phyloP scores from a whole-genome alignment of 2,888 invertebrate species.

The Eumacrocentrus americanus region DNA sequence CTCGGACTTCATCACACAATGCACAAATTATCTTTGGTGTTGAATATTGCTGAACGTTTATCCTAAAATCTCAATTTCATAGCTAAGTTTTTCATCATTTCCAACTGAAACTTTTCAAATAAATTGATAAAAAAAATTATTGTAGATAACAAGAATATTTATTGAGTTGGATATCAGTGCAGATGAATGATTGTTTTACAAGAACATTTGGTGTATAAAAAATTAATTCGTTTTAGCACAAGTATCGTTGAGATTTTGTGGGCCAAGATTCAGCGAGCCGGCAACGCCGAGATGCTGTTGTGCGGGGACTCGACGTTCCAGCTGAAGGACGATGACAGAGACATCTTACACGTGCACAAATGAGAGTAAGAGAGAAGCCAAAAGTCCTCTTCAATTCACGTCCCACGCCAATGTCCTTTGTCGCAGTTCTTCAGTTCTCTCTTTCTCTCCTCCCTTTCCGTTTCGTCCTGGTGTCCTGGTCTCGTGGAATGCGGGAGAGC shows the following conservation, averaged over 20 bases:
- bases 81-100: no score
- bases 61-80: no score
- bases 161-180: no score
- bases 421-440: slow-evolving; percentile 44
- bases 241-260: slow-evolving; percentile 37
- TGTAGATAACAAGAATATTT: no score
- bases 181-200: no score
- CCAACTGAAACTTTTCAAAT: no score
- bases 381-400: slow-evolving; percentile 25
- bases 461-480: slow-evolving; percentile 30
- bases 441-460: slow-evolving; percentile 17
- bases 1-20: background rate
- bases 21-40: no score
- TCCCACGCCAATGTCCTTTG: slow-evolving; percentile 58
- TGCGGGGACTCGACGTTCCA: slow-evolving; percentile 35
- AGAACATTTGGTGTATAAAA: no score
- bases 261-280: slow-evolving; percentile 42
- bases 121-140: no score
- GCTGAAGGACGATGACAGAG: slow-evolving; percentile 22
- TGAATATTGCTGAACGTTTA: no score
- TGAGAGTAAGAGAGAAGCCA: slow-evolving; percentile 22
- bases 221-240: no score
- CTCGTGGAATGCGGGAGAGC: slow-evolving; percentile 39
- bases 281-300: slow-evolving; percentile 46
- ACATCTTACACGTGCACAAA: slow-evolving; percentile 16